Evolutionary conservation across 2,797 vertebrate genomes (phyloP).

Genomic region (Picus viridis): DNA sequence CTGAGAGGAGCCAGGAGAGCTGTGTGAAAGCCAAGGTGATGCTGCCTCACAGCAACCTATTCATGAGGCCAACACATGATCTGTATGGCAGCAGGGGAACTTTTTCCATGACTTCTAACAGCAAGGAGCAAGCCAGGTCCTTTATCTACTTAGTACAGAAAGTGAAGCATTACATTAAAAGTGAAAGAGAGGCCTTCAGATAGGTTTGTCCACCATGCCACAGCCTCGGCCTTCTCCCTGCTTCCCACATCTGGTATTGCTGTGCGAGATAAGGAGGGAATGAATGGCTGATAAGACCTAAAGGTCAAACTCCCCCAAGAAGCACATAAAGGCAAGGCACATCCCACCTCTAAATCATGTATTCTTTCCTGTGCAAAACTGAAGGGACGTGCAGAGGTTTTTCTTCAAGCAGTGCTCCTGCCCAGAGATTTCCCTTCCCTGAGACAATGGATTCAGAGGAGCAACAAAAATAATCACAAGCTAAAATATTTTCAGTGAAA

Average conservation of each 20-base stretch:
- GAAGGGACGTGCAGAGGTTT: background rate
- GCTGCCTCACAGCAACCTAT: background rate
- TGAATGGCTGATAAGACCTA: background rate
- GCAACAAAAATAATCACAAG: constrained; percentile 1
- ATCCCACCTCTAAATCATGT: background rate
- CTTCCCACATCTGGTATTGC: background rate
- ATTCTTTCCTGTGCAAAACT: background rate
- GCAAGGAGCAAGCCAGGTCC: constrained; percentile 12
- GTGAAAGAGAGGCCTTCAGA: background rate
- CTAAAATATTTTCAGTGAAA: background rate
- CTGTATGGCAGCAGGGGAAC: background rate
- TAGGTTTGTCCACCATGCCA: background rate
- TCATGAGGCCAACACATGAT: constrained; percentile 52
- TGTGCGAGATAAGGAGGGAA: background rate
- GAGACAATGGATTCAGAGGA: constrained; percentile 32
- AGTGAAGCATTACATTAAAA: background rate
- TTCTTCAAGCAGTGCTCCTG: background rate
- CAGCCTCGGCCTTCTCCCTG: background rate
- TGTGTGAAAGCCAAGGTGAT: background rate
- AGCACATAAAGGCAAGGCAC: background rate
- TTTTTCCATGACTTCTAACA: constrained; percentile 53
- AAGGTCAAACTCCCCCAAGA: background rate
- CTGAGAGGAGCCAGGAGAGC: background rate
- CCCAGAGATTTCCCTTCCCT: background rate
- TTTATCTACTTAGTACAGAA: constrained; percentile 16